Evolutionary conservation across 2,888 invertebrate species (phyloP), one percentile per base, ranked within the genome.

Genomic region (Tryphoninae sp.): DNA sequence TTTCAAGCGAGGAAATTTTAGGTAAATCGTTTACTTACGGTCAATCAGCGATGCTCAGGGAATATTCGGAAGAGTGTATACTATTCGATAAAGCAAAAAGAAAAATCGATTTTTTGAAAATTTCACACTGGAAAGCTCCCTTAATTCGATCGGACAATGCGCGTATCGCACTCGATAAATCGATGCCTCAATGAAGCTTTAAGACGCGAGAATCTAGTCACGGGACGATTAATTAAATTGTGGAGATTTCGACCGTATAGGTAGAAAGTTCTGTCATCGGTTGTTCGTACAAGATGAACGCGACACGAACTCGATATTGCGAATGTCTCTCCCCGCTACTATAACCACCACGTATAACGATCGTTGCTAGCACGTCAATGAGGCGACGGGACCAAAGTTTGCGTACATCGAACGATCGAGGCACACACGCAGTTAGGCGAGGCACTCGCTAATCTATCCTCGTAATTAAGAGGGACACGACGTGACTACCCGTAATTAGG

Each of bases 391-490:
- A 26, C 19, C 64, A 64, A 78, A 78, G 77, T 78, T 78, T 71
- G 71, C 45, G 33, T 23, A 61, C 22, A 42, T 64, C 55, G 59
- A 53, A 13, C 45, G n/a, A 53, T n/a, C 45, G n/a, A 11, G 55
- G 42, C 11, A n/a, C 19, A 33, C 68, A 42, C 77, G 69, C 40
- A 55, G 22, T 49, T 6, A 26, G 26, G 13, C 45, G 45, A 45
- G 45, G 45, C 13, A 45, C 45, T 19, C 72, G 45, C 62, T 79
- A 75, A 74, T 71, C 71, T 64, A 64, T 71, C 64, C 33, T 55
- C 64, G 69, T 78, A 77, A 78, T 78, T 71, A 78, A 78, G 77
- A 78, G 71, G 77, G 77, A 78, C 77, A 64, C 77, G 71, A 78
- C 77, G 77, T 65, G 77, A 78, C 77, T 78, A 64, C 33, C 55